Conservation (phyloP, 2,797 vertebrate genomes). For the Phalanger gymnotis region DNA sequence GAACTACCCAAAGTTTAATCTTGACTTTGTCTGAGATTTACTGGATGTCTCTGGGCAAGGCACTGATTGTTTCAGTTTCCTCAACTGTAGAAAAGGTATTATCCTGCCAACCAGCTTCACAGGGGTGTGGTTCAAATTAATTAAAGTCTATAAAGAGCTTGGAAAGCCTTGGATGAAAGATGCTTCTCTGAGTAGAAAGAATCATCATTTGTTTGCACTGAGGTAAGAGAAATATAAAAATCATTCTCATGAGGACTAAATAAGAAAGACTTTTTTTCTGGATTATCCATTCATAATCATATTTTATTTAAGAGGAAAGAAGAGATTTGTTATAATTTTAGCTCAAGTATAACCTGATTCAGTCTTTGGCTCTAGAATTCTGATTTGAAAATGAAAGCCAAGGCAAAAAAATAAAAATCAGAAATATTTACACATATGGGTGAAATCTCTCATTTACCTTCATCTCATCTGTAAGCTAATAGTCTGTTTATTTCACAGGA, state of each 20-base stretch:
- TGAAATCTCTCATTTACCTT: constrained; percentile 38
- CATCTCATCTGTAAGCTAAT: constrained; percentile 17
- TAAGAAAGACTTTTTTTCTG: constrained; percentile 34
- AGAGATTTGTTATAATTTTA: constrained; percentile 15
- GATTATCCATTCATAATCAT: constrained; percentile 32
- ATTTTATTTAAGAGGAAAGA: constrained; percentile 43
- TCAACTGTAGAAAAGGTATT: constrained; percentile 50
- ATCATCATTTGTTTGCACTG: constrained; percentile 28
- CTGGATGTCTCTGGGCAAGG: constrained; percentile 37
- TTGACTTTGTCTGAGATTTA: constrained; percentile 35
- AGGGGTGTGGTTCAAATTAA: constrained; percentile 64
- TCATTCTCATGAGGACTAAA: constrained; percentile 50
- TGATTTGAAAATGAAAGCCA: constrained; percentile 49
- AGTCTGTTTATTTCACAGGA: constrained; percentile 20
- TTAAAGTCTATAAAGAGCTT: constrained; percentile 62
- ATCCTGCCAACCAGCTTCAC: constrained; percentile 52
- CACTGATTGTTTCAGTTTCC: constrained; percentile 59
- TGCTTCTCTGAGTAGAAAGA: constrained; percentile 22
- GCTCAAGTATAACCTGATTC: constrained; percentile 37
- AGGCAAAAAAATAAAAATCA: background rate
- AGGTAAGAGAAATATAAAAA: constrained; percentile 43
- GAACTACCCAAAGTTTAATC: background rate
- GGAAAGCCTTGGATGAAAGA: constrained; percentile 61
- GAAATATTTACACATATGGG: constrained; percentile 4
- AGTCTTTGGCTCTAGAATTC: constrained; percentile 16